Evolutionary conservation across 1,140 invertebrate genomes (phyloP).

Genomic region (Panagrolaimus sp.): DNA sequence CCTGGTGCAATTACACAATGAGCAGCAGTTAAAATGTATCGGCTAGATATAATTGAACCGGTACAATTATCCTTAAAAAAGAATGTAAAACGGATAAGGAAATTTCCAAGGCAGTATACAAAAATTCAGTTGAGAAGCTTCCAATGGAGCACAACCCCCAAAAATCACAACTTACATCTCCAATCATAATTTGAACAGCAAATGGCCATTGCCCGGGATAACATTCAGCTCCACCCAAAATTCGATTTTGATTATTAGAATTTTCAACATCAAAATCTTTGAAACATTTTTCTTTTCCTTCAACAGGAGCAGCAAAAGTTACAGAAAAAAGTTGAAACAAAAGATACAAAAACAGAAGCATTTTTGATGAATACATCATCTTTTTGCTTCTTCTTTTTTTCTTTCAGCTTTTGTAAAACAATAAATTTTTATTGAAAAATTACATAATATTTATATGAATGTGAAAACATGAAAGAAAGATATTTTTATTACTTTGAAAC

Average conservation of each 20-base stretch:
- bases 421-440: neutral
- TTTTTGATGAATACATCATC: neutral
- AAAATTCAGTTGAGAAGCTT: no score
- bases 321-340: neutral
- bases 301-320: neutral
- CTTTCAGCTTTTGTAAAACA: neutral
- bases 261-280: no score
- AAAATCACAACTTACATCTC: neutral
- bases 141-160: no score
- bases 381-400: neutral
- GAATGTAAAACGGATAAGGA: no score
- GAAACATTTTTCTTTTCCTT: neutral
- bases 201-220: neutral
- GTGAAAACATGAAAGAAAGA: no score
- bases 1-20: neutral
- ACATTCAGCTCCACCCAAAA: neutral
- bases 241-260: neutral
- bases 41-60: neutral
- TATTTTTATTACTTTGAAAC: no score
- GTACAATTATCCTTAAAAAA: neutral
- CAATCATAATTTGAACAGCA: neutral
- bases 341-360: neutral
- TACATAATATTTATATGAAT: no score
- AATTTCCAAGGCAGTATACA: no score
- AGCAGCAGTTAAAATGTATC: neutral